These are phyloP conservation scores for Xenopus borealis DNA, from an alignment of 2,113 vertebrate species.

Conservation along the genomic window DNA sequence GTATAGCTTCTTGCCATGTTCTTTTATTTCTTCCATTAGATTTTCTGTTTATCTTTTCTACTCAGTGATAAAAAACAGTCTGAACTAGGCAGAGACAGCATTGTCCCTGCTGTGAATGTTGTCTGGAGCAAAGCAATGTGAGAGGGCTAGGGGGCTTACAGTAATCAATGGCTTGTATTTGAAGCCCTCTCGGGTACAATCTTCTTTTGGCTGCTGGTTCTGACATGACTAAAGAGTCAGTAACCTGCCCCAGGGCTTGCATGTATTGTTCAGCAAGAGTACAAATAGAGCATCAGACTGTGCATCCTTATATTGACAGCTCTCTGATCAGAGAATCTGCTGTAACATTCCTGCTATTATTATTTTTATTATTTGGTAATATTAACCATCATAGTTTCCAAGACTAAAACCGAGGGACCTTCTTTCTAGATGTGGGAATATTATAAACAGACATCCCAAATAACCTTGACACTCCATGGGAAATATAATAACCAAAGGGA, in stretches of 20 bases:
- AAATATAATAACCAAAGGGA: too few species aligned
- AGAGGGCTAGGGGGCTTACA: slow-evolving; percentile 4
- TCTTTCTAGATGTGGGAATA: too few species aligned
- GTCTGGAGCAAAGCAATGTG: slow-evolving; percentile 27
- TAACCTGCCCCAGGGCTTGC: not conserved
- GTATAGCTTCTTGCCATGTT: not conserved
- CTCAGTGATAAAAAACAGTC: slow-evolving; percentile 9
- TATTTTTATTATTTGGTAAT: too few species aligned
- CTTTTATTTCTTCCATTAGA: not conserved
- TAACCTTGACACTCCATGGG: too few species aligned
- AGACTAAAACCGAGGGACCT: too few species aligned
- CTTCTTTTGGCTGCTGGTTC: not conserved
- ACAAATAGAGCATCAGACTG: too few species aligned
- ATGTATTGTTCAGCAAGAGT: not conserved
- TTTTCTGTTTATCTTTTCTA: not conserved
- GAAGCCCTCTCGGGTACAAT: not conserved
- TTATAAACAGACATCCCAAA: too few species aligned
- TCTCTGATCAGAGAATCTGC: too few species aligned
- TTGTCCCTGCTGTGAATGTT: not conserved
- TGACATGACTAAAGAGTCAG: not conserved
- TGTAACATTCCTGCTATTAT: too few species aligned
- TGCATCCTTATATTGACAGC: too few species aligned
- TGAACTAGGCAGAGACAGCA: slow-evolving; percentile 19
- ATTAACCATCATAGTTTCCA: too few species aligned
- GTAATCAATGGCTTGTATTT: not conserved